A percentile compares a stretch with the other conserved stretches of the same genome.
phyloP scores from a whole-genome alignment of 2,888 invertebrate species.

The Lithophane ornitopus region DNA sequence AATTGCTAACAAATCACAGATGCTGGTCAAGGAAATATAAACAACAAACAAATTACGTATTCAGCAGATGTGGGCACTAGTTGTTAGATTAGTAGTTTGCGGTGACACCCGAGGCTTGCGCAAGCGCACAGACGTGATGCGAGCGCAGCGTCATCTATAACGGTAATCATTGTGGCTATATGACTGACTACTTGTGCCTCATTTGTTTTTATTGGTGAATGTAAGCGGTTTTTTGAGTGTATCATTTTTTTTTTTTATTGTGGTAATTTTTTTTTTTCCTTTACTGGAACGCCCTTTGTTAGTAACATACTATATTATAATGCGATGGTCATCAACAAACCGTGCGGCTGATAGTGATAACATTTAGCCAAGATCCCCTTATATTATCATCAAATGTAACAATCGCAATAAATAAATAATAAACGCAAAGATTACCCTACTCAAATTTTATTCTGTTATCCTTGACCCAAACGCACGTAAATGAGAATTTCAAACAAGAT shows the following conservation, averaged over 20 bases:
- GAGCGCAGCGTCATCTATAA: slow-evolving; percentile 47
- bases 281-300: too few species aligned
- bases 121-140: slow-evolving; percentile 49
- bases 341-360: too few species aligned
- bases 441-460: slow-evolving; percentile 6
- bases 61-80: slow-evolving; percentile 43
- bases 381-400: background rate
- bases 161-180: slow-evolving; percentile 20
- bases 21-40: slow-evolving; percentile 42
- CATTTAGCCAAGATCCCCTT: too few species aligned
- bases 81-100: slow-evolving; percentile 51
- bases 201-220: slow-evolving; percentile 27
- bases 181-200: background rate
- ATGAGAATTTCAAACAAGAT: slow-evolving; percentile 43
- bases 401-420: background rate
- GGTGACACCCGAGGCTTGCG: slow-evolving; percentile 53
- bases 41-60: slow-evolving; percentile 41
- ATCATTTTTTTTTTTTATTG: too few species aligned
- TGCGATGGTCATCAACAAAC: too few species aligned
- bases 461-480: slow-evolving; percentile 47
- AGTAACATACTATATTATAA: too few species aligned
- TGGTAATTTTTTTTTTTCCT: too few species aligned
- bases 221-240: background rate
- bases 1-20: slow-evolving; percentile 6
- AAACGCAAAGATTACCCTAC: background rate